phyloP scores from a whole-genome alignment of 92 coral and sea anemone species.

The Diadumene lineata region DNA sequence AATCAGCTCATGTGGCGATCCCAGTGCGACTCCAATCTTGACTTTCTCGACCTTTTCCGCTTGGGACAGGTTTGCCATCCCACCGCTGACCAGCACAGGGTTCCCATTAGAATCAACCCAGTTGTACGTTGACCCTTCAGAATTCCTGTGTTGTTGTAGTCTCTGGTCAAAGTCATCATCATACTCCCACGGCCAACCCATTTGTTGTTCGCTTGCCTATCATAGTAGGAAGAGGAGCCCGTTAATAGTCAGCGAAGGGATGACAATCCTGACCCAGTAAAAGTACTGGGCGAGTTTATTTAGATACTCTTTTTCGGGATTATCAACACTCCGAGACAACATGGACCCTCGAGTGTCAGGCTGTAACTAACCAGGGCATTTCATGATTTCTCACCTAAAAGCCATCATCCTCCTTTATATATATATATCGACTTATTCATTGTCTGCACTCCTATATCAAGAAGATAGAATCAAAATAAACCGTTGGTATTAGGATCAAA shows the following conservation, averaged over 20 bases:
- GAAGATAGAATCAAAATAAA: too few species aligned
- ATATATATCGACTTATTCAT: too few species aligned
- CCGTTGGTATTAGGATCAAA: too few species aligned
- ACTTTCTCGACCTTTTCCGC: background rate
- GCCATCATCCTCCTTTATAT: too few species aligned
- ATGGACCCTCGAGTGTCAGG: too few species aligned
- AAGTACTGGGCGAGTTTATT: constrained; percentile 28
- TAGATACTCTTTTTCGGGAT: constrained; percentile 28
- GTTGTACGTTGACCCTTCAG: background rate
- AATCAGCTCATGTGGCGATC: constrained; percentile 5
- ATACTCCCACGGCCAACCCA: constrained; percentile 31
- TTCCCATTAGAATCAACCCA: constrained; percentile 10
- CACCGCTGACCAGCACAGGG: constrained; percentile 19
- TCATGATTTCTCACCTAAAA: too few species aligned
- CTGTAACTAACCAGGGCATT: too few species aligned
- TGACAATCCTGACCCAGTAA: constrained; percentile 30
- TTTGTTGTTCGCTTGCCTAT: background rate
- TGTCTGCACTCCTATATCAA: too few species aligned
- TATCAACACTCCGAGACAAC: constrained; percentile 12
- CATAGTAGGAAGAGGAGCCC: background rate
- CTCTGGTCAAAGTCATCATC: constrained; percentile 22
- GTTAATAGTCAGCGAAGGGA: background rate
- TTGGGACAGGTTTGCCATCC: constrained; percentile 9
- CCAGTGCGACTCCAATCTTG: constrained; percentile 12
- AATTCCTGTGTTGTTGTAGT: background rate